Conservation (phyloP, 1,140 invertebrate genomes). For the Cotesia chilonis region DNA sequence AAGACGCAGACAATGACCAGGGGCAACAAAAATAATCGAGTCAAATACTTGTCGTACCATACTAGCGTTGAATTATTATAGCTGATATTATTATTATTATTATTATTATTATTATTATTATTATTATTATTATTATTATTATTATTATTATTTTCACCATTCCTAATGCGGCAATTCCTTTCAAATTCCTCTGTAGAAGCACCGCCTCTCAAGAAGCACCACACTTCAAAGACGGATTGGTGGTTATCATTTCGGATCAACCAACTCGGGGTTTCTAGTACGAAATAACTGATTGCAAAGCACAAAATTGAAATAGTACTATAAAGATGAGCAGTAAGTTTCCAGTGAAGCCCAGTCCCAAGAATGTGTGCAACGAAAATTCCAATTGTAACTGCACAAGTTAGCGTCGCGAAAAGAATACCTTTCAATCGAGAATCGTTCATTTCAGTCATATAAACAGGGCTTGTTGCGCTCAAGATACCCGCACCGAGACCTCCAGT, state of each 20-base stretch:
- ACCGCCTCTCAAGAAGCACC: conserved; percentile 45
- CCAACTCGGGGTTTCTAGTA: conserved; percentile 80
- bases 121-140: background rate
- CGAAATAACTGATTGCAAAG: conserved; percentile 62
- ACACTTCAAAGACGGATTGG: conserved; percentile 65
- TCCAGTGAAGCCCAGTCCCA: conserved; percentile 71
- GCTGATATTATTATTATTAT: background rate
- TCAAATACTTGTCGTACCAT: conserved; percentile 24
- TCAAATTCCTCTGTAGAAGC: conserved; percentile 43
- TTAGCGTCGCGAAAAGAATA: conserved; percentile 67
- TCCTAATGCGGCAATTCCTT: conserved; percentile 18
- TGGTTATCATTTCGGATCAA: conserved; percentile 67
- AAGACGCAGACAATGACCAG: conserved; percentile 70
- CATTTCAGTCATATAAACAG: conserved; percentile 67
- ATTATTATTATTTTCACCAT: conserved; percentile 17
- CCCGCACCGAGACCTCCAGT: conserved; percentile 72
- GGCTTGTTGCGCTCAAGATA: conserved; percentile 62
- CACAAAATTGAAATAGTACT: conserved; percentile 64
- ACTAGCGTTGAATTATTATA: background rate
- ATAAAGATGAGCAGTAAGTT: conserved; percentile 67
- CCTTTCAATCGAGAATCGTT: conserved; percentile 68
- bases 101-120: conserved; percentile 49
- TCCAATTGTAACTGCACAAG: conserved; percentile 68
- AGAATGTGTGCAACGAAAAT: conserved; percentile 68
- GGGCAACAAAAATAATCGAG: conserved; percentile 66